A percentile compares a stretch with the other conserved stretches of the same genome.
These are phyloP conservation scores for Polyploca ridens DNA, from an alignment of 2,888 invertebrate genomes.

Conservation along the genomic window DNA sequence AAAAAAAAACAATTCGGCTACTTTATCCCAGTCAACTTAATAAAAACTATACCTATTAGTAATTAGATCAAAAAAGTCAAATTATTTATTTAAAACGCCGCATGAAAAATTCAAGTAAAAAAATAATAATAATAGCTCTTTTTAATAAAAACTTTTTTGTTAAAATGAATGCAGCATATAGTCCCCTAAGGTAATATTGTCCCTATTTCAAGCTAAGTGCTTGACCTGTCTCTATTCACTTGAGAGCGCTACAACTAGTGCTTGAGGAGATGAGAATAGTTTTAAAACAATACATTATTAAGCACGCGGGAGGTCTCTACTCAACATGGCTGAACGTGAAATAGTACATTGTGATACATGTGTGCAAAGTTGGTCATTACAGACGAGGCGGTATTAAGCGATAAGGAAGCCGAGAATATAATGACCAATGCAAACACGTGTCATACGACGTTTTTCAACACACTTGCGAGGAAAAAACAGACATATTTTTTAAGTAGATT, in stretches of 20 bases:
- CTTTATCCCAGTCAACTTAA: too few relatives aligned
- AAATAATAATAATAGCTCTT: background rate
- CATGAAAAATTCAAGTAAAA: background rate
- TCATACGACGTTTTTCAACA: too few relatives aligned
- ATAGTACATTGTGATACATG: too few relatives aligned
- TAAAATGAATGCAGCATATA: background rate
- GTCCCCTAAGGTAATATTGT: background rate
- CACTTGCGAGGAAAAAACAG: too few relatives aligned
- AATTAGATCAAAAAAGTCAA: background rate
- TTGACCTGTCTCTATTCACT: constrained; percentile 3
- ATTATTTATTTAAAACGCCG: background rate
- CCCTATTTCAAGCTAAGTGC: background rate
- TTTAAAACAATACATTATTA: constrained; percentile 5
- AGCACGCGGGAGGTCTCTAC: background rate
- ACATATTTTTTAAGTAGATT: too few relatives aligned
- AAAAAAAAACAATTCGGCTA: too few relatives aligned
- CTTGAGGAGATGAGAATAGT: background rate
- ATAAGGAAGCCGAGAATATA: too few relatives aligned
- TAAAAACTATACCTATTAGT: too few relatives aligned
- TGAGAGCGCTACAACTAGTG: background rate
- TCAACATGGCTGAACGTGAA: background rate
- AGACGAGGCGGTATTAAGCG: too few relatives aligned
- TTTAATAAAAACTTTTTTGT: background rate
- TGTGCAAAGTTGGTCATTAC: too few relatives aligned
- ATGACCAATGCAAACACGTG: too few relatives aligned